Conservation (phyloP, 2,113 vertebrate genomes). For the Periophthalmus modestus region DNA sequence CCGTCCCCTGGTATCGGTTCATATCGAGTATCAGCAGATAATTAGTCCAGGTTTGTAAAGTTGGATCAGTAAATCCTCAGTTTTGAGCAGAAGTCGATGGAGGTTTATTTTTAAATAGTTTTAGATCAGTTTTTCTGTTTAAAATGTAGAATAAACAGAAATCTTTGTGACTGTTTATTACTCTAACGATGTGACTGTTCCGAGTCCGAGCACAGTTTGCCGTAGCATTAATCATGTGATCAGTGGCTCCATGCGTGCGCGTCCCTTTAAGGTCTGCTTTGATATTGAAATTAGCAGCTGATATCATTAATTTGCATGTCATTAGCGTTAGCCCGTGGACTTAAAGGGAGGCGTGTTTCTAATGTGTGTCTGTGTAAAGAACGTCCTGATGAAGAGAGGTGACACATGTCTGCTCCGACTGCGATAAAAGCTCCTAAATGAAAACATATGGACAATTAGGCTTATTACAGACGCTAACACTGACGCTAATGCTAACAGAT, state of each 20-base stretch:
- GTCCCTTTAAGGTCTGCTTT: neutral
- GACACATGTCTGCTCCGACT: neutral
- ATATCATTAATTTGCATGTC: neutral
- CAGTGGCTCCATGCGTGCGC: neutral
- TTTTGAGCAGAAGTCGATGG: too few species aligned
- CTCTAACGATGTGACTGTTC: too few species aligned
- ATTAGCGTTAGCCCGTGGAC: neutral
- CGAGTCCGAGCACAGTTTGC: too few species aligned
- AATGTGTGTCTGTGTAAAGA: neutral
- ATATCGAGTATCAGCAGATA: too few species aligned
- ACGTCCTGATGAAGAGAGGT: neutral
- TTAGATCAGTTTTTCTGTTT: too few species aligned
- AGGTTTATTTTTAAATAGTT: too few species aligned
- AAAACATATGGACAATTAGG: conserved; percentile 3
- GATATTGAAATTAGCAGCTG: neutral
- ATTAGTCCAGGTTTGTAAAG: too few species aligned
- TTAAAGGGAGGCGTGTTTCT: neutral
- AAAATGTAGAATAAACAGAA: too few species aligned
- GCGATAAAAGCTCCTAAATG: neutral
- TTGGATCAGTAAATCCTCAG: too few species aligned
- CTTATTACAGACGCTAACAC: neutral
- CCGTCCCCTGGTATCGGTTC: too few species aligned
- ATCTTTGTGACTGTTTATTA: too few species aligned
- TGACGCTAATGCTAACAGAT: neutral
- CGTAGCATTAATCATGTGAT: neutral